These are phyloP conservation scores for Melipona bicolor DNA, from an alignment of 2,888 invertebrate species.

Conservation along the genomic window DNA sequence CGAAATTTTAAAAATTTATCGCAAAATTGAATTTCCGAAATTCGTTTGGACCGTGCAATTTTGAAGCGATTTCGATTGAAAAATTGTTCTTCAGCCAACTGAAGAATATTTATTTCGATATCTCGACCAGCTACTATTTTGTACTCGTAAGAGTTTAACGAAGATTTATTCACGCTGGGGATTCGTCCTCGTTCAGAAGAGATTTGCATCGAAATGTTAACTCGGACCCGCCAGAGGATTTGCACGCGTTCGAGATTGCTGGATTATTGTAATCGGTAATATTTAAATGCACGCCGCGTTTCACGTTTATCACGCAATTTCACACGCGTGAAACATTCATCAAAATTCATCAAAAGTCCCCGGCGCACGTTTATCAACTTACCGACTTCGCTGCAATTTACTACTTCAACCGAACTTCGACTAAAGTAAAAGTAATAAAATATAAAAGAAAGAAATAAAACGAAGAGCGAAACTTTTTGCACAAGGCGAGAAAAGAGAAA, in stretches of 20 bases:
- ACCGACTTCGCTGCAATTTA: too few relatives aligned
- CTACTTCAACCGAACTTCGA: too few relatives aligned
- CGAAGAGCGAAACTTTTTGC: too few relatives aligned
- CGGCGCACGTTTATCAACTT: too few relatives aligned
- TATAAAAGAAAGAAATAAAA: too few relatives aligned
- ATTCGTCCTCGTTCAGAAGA: slow-evolving; percentile 4
- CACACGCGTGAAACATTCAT: neutral
- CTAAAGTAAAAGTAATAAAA: too few relatives aligned
- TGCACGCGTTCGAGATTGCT: slow-evolving; percentile 7
- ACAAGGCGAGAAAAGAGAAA: too few relatives aligned
- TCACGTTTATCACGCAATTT: neutral
- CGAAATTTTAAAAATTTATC: too few relatives aligned
- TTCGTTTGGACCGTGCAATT: too few relatives aligned
- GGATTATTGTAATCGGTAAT: slow-evolving; percentile 18
- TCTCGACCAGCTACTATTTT: neutral
- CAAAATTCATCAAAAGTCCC: neutral
- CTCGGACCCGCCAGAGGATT: neutral
- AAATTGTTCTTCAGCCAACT: neutral
- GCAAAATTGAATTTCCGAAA: too few relatives aligned
- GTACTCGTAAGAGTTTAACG: neutral
- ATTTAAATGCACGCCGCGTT: neutral
- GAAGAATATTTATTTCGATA: neutral
- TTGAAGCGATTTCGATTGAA: too few relatives aligned
- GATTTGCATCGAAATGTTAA: slow-evolving; percentile 19
- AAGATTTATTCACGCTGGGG: slow-evolving; percentile 1